Conservation (phyloP, 2,888 invertebrate species). For the Proisotoma minuta region DNA sequence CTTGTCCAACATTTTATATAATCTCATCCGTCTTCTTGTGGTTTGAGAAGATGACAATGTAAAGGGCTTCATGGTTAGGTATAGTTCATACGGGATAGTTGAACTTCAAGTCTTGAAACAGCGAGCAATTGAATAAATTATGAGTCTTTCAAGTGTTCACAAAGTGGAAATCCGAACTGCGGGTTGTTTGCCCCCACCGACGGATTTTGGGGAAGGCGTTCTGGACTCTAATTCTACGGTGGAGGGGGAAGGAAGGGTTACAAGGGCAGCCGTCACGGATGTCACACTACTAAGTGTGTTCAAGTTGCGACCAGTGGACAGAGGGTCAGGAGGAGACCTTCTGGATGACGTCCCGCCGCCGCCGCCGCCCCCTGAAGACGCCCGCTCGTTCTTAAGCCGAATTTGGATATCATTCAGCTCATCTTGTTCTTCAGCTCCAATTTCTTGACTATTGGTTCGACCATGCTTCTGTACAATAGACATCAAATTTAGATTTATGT, state of each 20-base stretch:
- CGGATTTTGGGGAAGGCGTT: slow-evolving; percentile 41
- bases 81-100: no score
- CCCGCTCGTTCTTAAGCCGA: slow-evolving; percentile 48
- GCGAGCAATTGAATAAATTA: background rate
- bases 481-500: no score
- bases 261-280: slow-evolving; percentile 46
- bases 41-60: no score
- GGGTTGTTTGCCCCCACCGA: slow-evolving; percentile 37
- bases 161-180: slow-evolving; percentile 46
- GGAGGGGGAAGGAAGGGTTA: slow-evolving; percentile 46
- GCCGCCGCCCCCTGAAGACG: slow-evolving; percentile 11
- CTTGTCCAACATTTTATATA: no score
- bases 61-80: no score
- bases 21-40: no score
- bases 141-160: slow-evolving; percentile 39
- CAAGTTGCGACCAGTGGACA: slow-evolving; percentile 39
- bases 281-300: slow-evolving; percentile 42
- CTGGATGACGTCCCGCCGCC: slow-evolving; percentile 30
- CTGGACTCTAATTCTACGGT: slow-evolving; percentile 47
- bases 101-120: no score
- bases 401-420: slow-evolving; percentile 54
- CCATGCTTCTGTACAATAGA: slow-evolving; percentile 44
- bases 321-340: slow-evolving; percentile 25
- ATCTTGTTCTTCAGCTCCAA: slow-evolving; percentile 50
- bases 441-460: slow-evolving; percentile 40